Percentiles rank a stretch among this genome's conserved stretches.
phyloP scores from a whole-genome alignment of 1,140 invertebrate species.

The Drosophila busckii region DNA sequence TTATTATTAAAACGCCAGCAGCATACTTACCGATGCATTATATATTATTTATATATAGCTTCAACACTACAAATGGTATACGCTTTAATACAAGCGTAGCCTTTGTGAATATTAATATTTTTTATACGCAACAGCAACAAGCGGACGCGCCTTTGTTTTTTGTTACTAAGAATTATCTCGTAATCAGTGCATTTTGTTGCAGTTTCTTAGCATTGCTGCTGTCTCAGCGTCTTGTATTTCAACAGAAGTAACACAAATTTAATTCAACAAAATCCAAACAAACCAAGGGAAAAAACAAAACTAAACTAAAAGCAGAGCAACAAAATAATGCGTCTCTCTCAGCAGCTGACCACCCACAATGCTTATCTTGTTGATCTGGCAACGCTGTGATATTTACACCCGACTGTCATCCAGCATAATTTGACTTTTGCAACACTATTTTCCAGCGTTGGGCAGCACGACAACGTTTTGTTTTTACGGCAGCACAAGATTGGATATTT shows the following conservation, averaged over 20 bases:
- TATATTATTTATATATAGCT: not conserved
- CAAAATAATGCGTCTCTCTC: too few species aligned
- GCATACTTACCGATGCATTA: slow-evolving; percentile 33
- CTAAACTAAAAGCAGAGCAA: slow-evolving; percentile 38
- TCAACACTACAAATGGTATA: slow-evolving; percentile 3
- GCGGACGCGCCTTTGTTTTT: slow-evolving; percentile 23
- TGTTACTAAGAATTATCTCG: slow-evolving; percentile 9
- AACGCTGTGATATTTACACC: slow-evolving; percentile 31
- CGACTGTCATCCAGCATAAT: slow-evolving; percentile 13
- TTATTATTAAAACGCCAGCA: not conserved
- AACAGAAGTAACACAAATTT: slow-evolving; percentile 5
- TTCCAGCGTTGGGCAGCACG: slow-evolving; percentile 24
- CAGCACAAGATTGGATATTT: slow-evolving; percentile 20
- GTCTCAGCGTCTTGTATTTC: not conserved
- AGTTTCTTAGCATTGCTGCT: not conserved
- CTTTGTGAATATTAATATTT: slow-evolving; percentile 37
- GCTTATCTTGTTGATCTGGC: too few species aligned
- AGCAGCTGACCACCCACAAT: too few species aligned
- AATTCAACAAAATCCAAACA: slow-evolving; percentile 29
- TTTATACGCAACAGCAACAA: not conserved
- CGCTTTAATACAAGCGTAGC: slow-evolving; percentile 23
- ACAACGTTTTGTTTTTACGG: slow-evolving; percentile 30
- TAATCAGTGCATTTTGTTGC: slow-evolving; percentile 18
- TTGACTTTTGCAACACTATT: slow-evolving; percentile 11
- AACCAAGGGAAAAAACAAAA: slow-evolving; percentile 36